Evolutionary conservation across 2,888 invertebrate genomes (phyloP), one percentile per base, ranked within the genome.

Genomic region (Psococerastis gibbosa): DNA sequence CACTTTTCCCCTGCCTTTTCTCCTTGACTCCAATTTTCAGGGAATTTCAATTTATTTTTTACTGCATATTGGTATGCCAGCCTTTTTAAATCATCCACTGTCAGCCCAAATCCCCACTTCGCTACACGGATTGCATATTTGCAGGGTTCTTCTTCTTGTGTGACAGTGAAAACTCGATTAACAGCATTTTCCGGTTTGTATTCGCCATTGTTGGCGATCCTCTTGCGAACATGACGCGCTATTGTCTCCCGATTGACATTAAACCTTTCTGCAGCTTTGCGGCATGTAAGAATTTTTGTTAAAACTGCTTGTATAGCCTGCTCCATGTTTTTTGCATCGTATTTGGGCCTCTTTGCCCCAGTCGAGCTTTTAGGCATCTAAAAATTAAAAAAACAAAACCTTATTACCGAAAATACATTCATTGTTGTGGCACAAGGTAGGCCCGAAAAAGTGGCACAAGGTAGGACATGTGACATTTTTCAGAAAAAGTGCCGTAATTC

Each of bases 1-100:
- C 51, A 51, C 16, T 47, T 48, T 31, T 47, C 42, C 9, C 49
- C 49, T 11, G 49, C 50, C 38, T 45, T 45, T 42, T 35, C 44
- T 17, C 38, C 44, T 9, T 43, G 42, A 18, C 45, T 22, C 50
- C 50, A 51, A 23, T 44, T 33, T 2, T 32, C 42, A n/a, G 50
- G 51, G 22, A 44, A 35, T 35, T 34, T 45, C n/a, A 43, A 22
- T 6, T 35, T 32, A 23, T 45, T 44, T 15, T 35, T 23, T 9
- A 35, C 18, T 18, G 48, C 52, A 43, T 46, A 46, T 20, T 49
- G 48, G 45, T 45, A 51, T 31, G 27, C 27, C 27, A 27, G 11
- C 11, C 27, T 27, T 27, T 11, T 6, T 11, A 27, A 27, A 27
- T 27, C 27, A 27, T 27, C 11, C 6, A 27, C 11, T 27, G 27